Conservation (phyloP, 2,888 invertebrate species). For the Parnassius mnemosyne region DNA sequence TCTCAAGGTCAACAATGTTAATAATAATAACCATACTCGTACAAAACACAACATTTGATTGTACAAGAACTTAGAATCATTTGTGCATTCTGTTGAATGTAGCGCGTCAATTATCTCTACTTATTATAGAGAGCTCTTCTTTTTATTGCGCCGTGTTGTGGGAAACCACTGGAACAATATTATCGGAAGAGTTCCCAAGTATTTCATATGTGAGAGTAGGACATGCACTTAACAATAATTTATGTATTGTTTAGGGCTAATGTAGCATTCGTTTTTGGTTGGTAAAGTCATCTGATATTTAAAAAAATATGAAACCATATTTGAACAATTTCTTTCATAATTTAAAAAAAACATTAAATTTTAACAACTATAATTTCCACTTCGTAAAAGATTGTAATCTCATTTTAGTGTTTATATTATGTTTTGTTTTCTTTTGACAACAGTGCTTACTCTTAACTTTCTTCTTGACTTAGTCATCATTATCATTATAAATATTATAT, state of each 20-base stretch:
- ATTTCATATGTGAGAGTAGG: slow-evolving; percentile 24
- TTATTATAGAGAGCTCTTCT: slow-evolving; percentile 64
- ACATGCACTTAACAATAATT: slow-evolving; percentile 24
- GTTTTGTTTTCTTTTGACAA: no score
- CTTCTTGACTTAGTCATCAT: no score
- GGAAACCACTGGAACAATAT: slow-evolving; percentile 71
- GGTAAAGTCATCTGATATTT: no score
- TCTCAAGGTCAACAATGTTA: neutral
- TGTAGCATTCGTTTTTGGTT: neutral
- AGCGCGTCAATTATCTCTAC: slow-evolving; percentile 43
- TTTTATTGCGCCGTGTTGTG: slow-evolving; percentile 56
- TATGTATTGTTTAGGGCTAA: slow-evolving; percentile 16
- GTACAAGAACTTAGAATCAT: slow-evolving; percentile 30
- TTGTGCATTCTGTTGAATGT: slow-evolving; percentile 34
- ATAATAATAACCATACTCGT: neutral
- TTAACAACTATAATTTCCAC: no score
- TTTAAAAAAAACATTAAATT: no score
- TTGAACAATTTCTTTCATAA: no score
- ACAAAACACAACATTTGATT: neutral
- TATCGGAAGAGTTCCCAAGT: slow-evolving; percentile 52
- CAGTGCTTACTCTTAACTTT: no score
- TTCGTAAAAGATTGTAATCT: no score
- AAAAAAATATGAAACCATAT: no score
- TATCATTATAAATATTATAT: no score
- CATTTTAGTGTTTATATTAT: no score